phyloP scores from a whole-genome alignment of 92 coral and sea anemone genomes.

The Parazoanthus swiftii region DNA sequence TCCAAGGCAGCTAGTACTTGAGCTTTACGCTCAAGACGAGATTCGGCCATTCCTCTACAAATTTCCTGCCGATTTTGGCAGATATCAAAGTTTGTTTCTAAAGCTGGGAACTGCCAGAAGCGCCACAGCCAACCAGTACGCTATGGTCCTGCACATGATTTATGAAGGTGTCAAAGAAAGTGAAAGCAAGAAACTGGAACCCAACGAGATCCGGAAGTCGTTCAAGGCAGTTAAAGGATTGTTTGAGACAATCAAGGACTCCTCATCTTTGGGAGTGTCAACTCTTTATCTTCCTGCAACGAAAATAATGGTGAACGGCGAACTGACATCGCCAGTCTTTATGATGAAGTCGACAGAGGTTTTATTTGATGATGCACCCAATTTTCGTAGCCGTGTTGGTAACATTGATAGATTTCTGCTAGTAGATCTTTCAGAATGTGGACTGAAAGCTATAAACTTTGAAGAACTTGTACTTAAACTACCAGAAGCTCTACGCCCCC shows the following conservation, averaged over 20 bases:
- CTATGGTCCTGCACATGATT: too few relatives aligned
- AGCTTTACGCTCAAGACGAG: slow-evolving; percentile 32
- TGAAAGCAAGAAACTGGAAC: background rate
- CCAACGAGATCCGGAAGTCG: background rate
- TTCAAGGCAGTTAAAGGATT: slow-evolving; percentile 64
- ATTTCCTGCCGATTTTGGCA: slow-evolving; percentile 51
- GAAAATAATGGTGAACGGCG: too few relatives aligned
- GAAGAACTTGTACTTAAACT: slow-evolving; percentile 37
- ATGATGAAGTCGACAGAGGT: too few relatives aligned
- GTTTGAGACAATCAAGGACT: slow-evolving; percentile 62
- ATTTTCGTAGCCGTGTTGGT: too few relatives aligned
- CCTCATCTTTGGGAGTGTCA: slow-evolving; percentile 62
- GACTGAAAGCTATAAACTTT: slow-evolving; percentile 32
- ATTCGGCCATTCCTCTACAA: slow-evolving; percentile 69
- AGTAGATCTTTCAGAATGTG: too few relatives aligned
- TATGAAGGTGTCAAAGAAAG: too few relatives aligned
- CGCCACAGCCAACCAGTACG: slow-evolving; percentile 62
- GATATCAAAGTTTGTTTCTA: slow-evolving; percentile 41
- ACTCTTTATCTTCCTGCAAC: too few relatives aligned
- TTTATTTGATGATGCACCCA: too few relatives aligned
- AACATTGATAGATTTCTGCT: too few relatives aligned
- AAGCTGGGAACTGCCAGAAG: slow-evolving; percentile 57
- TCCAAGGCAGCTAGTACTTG: slow-evolving; percentile 59
- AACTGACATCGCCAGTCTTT: slow-evolving; percentile 27
- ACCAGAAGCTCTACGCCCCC: too few relatives aligned